Evolutionary conservation across 2,888 invertebrate species (phyloP).

Genomic region (Synergus japonicus): DNA sequence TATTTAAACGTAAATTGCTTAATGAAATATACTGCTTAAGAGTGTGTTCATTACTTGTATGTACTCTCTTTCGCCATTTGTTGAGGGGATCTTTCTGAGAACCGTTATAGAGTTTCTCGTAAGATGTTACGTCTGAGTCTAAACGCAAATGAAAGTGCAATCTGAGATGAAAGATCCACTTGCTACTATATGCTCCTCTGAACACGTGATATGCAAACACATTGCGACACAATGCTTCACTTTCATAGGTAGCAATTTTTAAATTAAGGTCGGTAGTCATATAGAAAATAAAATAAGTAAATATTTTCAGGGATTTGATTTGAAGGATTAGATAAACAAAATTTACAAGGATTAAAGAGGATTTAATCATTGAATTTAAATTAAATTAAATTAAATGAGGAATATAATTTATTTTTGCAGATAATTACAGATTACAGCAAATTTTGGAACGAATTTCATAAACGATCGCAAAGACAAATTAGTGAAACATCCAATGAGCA

Average conservation of each 20-base stretch:
- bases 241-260: not conserved
- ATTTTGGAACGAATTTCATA: not conserved
- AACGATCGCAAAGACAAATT: not conserved
- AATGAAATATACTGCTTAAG: not conserved
- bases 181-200: slow-evolving; percentile 53
- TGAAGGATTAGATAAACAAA: not conserved
- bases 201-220: slow-evolving; percentile 56
- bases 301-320: not conserved
- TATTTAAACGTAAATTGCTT: not conserved
- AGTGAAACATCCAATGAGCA: not conserved
- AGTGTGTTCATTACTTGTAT: not conserved
- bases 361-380: not conserved
- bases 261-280: not conserved
- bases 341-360: not conserved
- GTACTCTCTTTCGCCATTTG: slow-evolving; percentile 2
- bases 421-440: slow-evolving; percentile 63
- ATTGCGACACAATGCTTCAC: slow-evolving; percentile 45
- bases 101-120: slow-evolving; percentile 44
- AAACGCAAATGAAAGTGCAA: slow-evolving; percentile 54
- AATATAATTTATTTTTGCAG: slow-evolving; percentile 51
- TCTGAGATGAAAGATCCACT: slow-evolving; percentile 48
- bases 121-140: slow-evolving; percentile 47
- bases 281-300: not conserved
- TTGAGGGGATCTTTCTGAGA: slow-evolving; percentile 7
- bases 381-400: too few species aligned